Evolutionary conservation across 2,797 vertebrate species (phyloP).

Genomic region (Lemur catta): DNA sequence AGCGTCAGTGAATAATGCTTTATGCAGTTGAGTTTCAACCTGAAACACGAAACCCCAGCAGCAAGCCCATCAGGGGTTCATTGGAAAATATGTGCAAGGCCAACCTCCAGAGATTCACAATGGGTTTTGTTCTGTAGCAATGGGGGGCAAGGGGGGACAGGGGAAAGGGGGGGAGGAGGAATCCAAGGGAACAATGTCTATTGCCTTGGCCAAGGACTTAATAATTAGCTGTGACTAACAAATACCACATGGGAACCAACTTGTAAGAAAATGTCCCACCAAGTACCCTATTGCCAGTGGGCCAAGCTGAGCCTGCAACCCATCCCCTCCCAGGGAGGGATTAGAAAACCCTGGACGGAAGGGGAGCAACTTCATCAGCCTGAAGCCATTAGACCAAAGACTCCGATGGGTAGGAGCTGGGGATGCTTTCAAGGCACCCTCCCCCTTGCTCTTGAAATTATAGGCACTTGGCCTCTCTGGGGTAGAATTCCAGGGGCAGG

Average conservation of each 20-base stretch:
- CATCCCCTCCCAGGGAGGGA: not conserved
- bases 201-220: slow-evolving; percentile 71
- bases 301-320: not conserved
- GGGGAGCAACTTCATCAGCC: not conserved
- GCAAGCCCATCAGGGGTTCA: slow-evolving; percentile 72
- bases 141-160: slow-evolving; percentile 41
- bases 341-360: not conserved
- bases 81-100: slow-evolving; percentile 68
- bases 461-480: not conserved
- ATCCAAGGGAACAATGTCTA: slow-evolving; percentile 68
- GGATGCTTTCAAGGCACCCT: not conserved
- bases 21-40: slow-evolving; percentile 74
- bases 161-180: slow-evolving; percentile 33
- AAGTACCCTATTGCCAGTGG: slow-evolving; percentile 52
- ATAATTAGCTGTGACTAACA: slow-evolving; percentile 85
- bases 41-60: slow-evolving; percentile 81
- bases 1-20: slow-evolving; percentile 72
- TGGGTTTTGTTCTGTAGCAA: slow-evolving; percentile 77
- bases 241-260: slow-evolving; percentile 79
- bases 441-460: not conserved
- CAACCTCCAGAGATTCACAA: slow-evolving; percentile 73
- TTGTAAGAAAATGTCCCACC: slow-evolving; percentile 74
- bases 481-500: not conserved
- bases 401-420: not conserved
- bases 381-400: not conserved